Evolutionary conservation across 2,797 vertebrate genomes (phyloP).

Genomic region (Saxicola maurus): DNA sequence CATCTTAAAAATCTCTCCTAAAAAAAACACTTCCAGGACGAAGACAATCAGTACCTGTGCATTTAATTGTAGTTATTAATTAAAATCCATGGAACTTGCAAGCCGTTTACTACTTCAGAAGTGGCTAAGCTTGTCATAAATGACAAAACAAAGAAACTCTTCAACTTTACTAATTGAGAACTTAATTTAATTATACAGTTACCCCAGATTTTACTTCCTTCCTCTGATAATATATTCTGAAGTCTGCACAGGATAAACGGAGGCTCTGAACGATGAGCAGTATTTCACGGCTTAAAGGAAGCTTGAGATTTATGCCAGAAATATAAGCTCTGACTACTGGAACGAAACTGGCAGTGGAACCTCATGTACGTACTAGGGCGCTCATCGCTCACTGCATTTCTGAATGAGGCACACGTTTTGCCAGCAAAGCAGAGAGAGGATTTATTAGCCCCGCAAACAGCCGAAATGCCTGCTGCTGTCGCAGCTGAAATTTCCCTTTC

Average conservation of each 20-base stretch:
- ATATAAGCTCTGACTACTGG: not conserved
- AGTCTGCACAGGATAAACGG: not conserved
- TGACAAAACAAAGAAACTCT: not conserved
- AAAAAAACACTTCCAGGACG: not conserved
- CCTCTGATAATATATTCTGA: not conserved
- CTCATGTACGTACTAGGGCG: not conserved
- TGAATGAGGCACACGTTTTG: conserved; percentile 45
- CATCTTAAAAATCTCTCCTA: not conserved
- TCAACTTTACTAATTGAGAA: not conserved
- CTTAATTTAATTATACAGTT: not conserved
- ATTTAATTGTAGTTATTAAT: not conserved
- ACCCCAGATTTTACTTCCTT: not conserved
- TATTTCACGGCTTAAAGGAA: not conserved
- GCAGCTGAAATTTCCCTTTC: conserved; percentile 36
- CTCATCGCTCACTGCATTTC: not conserved
- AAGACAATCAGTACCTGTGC: not conserved
- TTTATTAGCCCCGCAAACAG: conserved; percentile 6
- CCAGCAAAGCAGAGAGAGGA: conserved; percentile 34
- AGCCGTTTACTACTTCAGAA: not conserved
- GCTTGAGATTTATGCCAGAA: not conserved
- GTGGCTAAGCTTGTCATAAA: not conserved
- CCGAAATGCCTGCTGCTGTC: conserved; percentile 32
- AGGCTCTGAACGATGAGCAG: not conserved
- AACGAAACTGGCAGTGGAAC: not conserved
- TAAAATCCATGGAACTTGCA: not conserved